Evolutionary conservation across 2,888 invertebrate genomes (phyloP), one percentile per base, ranked within the genome.

Genomic region (Phyllotreta cruciferae): DNA sequence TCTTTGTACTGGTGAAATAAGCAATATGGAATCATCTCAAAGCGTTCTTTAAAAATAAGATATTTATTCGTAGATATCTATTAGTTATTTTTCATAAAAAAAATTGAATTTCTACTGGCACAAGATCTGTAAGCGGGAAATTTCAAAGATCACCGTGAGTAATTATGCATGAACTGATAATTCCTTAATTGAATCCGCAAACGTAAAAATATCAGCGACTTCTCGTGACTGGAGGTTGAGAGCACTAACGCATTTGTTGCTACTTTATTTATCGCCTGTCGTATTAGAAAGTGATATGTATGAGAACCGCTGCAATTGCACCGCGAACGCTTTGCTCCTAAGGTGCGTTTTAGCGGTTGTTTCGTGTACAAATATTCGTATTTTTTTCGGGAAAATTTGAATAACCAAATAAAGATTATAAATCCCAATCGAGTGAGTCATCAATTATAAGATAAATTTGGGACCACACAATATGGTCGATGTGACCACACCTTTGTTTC

Each of bases 281-380:
- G 66, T 64, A 74, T 75, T 76, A 74, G 76, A 76, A 76, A 76
- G 75, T 74, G 75, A 76, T 75, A 75, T 75, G 74, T 73, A 74
- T 73, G 75, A 71, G 75, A 76, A 75, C 71, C 56, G 65, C 45
- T 62, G 53, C 41, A 56, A 56, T 57, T 47, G 64, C 60, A 39
- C 58, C 44, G 42, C 55, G 42, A 64, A 66, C 66, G 35, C 56
- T 60, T 66, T 60, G 63, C 68, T 68, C 63, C 63, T 49, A 69
- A 70, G 70, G 52, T 52, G 14, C 37, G 52, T 35, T 10, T 36
- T 52, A 52, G 38, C 14, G 14, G 11, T 7, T 52, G 7, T 11
- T 37, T 52, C 34, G n/a, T n/a, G 13, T 47, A 47, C n/a, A 34
- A 11, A 47, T 13, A 47, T 24, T 24, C 14, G 38, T 2, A 35